Base-by-base conservation (phyloP, 2,113 vertebrate species). In the Dromaius novaehollandiae region DNA sequence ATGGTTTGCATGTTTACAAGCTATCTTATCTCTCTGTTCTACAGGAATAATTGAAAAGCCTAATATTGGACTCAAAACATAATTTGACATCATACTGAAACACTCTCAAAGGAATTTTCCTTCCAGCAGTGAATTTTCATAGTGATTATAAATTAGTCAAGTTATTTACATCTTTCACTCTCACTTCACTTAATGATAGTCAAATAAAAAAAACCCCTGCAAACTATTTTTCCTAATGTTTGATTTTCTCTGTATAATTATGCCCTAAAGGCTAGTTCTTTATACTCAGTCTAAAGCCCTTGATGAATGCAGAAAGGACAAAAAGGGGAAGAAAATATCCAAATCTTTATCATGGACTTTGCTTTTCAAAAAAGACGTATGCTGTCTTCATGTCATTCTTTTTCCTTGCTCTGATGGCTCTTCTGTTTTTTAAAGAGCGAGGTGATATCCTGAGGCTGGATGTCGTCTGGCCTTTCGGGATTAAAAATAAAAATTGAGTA, bases 191-290 rank as follows among this genome's bases (percentile, higher is more conserved):
- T 96, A 92, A 95, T 87, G 92, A 88, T 58, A 96, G 89, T 50
- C 85, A 93, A 93, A 89, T 51, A 79, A 71, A 71, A 76, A 80
- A 82, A 34, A 5, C 2, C 22, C 56, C 86, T 61, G 65, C 84
- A 89, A 94, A 90, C 81, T 85, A 13, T 82, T 92, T 87, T 69
- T 71, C 60, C 81, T 96, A 82, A 82, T 89, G 89, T 97, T 96
- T 94, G 87, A 82, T 96, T 95, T 97, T 91, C 93, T 82, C 64
- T 66, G 84, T 84, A 56, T 96, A 96, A 95, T 85, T 68, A 96
- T 85, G 87, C 91, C 95, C 89, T 79, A 24, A 82, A 95, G 93
- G 66, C 74, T 50, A n/a, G 53, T 79, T 87, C 82, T 91, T 87
- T 76, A 7, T 38, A 9, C 60, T 42, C 38, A 8, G 61, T 86